Evolutionary conservation across 2,113 vertebrate genomes (phyloP), one percentile per base, ranked within the genome.

Genomic region (Pitta sordida): DNA sequence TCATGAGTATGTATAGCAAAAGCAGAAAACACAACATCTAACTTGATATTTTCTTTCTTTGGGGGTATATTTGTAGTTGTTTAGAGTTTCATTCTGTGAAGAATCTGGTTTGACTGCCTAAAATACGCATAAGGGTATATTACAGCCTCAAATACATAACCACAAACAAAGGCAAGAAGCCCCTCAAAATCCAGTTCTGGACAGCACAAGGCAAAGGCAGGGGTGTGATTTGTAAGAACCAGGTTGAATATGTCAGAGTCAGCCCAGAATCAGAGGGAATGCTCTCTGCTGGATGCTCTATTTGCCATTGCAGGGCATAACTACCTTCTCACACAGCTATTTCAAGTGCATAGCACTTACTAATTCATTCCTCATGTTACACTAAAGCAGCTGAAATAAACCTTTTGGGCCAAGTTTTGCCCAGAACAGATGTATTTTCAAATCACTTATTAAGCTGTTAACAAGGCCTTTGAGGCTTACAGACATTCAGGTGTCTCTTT

Each of bases 341-440:
- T 95, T 36, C 78, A 77, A 85, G 88, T 22, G 53, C 71, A 56
- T 1, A 43, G 67, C 44, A 80, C 70, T 93, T 67, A 87, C 64
- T 83, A 88, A 93, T 80, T 94, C 85, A 63, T 74, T 83, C 75
- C 62, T 93, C 93, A 48, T 21, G 75, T 77, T 51, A 70, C 46
- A 16, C 71, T 76, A 65, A 39, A 86, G 93, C 90, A 80, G 91
- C 58, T 65, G 59, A 94, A 96, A 94, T 91, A 86, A 46, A 94
- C 93, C 85, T 96, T 94, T 94, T 2, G 71, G 90, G 90, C 76
- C 85, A 86, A 70, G 75, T 69, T 94, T 46, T 88, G 79, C 85
- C 82, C 93, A 74, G 93, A 96, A 94, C 92, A 96, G 88, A 94
- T 88, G 71, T 93, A 94, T 93, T 94, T 96, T 32, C 82, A 94